Conservation (phyloP, 2,113 vertebrate genomes). For the Limnothrissa miodon region DNA sequence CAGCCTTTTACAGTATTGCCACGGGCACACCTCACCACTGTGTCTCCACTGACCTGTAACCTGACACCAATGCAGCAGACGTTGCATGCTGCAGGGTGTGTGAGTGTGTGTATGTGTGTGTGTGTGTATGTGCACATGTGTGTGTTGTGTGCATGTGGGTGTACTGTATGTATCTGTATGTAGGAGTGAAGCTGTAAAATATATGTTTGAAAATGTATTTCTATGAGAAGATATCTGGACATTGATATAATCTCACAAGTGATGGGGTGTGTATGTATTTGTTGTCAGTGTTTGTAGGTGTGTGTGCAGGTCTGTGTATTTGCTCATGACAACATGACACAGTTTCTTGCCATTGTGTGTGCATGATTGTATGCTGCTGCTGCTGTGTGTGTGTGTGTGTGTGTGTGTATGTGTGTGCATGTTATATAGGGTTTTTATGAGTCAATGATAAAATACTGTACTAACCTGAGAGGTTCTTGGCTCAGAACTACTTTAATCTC, state of each 20-base stretch:
- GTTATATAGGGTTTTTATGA: background rate
- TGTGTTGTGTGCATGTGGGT: slow-evolving; percentile 4
- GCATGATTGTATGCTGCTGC: too few relatives aligned
- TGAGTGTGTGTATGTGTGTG: slow-evolving; percentile 23
- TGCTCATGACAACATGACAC: background rate
- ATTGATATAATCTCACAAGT: background rate
- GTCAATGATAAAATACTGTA: background rate
- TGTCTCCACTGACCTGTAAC: slow-evolving; percentile 62
- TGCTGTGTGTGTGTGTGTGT: background rate
- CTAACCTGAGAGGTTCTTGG: background rate
- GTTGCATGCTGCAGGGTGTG: slow-evolving; percentile 37
- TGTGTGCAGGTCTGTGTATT: background rate
- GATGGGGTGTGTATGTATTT: background rate
- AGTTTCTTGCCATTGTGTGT: background rate
- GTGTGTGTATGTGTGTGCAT: background rate
- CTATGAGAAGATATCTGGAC: background rate
- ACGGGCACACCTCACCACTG: slow-evolving; percentile 64
- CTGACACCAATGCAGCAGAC: slow-evolving; percentile 57
- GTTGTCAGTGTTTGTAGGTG: background rate
- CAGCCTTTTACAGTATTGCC: slow-evolving; percentile 53
- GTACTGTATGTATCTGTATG: background rate
- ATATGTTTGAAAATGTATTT: background rate
- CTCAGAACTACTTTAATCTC: background rate
- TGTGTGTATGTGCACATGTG: background rate
- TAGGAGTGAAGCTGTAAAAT: background rate